Base-by-base conservation (phyloP, 1,140 invertebrate species). In the Frieseomelitta varia region DNA sequence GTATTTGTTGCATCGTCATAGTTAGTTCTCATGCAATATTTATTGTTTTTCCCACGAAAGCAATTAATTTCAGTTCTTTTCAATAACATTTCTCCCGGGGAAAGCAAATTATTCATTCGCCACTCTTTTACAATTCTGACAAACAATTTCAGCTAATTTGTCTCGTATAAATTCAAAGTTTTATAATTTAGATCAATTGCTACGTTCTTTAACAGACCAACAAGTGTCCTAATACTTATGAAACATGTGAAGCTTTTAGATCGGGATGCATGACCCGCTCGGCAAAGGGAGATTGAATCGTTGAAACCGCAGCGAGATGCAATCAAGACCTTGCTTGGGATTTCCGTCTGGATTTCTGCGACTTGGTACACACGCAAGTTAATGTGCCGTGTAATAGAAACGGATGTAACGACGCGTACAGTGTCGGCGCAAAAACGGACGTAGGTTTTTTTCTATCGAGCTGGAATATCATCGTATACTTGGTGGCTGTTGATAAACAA, bases 381-480 rank as follows among this genome's bases (percentile, higher is more conserved):
- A 73, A 81, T 61, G 27, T 73, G 15, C 2, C 27, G 27, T 12
- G 21, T 27, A 19, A 30, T 14, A 47, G 71, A 74, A 53, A 65
- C 58, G 58, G 34, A 76, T 17, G 61, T 24, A 82, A n/a, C 30
- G 56, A 12, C 51, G 27, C 51, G 71, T 6, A 24, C 21, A 15
- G 56, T 30, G 30, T 55, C 51, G 47, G 53, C 39, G 39, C 51
- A 79, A 34, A 8, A 30, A 34, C 27, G n/a, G 69, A 14, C 39
- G 47, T 17, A 17, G 51, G 17, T 76, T 82, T 82, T 82, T 76
- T 81, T 58, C 67, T 39, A 53, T 71, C 27, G 21, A 0, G n/a
- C 4, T 4, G 0, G 30, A 12, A 51, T 47, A 34, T 69, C 53
- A 14, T 61, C 39, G 74, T 56, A 27, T 19, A 69, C 73, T 47